Evolutionary conservation across 2,113 vertebrate genomes (phyloP).

Genomic region (Pseudopodoces humilis): DNA sequence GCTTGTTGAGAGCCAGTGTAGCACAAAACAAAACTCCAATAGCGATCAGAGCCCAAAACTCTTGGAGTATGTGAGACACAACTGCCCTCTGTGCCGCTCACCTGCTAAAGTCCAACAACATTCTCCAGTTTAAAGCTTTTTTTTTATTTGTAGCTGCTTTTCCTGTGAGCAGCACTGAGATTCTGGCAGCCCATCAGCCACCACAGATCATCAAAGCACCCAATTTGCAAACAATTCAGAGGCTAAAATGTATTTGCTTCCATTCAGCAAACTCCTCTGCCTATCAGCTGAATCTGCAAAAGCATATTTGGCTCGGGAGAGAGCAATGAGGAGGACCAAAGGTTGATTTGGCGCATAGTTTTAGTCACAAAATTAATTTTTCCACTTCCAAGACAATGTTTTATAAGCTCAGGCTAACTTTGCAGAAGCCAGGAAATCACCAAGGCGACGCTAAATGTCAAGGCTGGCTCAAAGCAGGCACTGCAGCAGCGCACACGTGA

Average conservation of each 20-base stretch:
- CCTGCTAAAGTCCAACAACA: background rate
- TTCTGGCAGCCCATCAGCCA: background rate
- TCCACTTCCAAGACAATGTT: background rate
- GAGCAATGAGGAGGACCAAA: background rate
- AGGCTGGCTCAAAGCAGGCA: constrained; percentile 31
- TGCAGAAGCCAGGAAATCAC: constrained; percentile 44
- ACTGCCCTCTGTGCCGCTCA: background rate
- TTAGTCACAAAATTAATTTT: background rate
- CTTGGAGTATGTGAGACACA: background rate
- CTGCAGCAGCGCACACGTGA: background rate
- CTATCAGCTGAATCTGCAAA: background rate
- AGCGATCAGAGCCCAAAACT: background rate
- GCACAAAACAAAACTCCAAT: background rate
- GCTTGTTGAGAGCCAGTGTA: background rate
- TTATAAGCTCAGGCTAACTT: constrained; percentile 44
- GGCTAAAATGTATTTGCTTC: background rate
- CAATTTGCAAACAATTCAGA: constrained; percentile 11
- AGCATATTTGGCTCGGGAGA: background rate
- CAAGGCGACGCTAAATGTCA: constrained; percentile 65
- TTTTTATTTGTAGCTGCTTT: background rate
- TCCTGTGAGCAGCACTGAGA: background rate
- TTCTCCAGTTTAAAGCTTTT: background rate
- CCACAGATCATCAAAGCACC: background rate
- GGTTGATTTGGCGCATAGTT: background rate
- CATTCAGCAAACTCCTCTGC: background rate